Base-by-base conservation (phyloP, 2,888 invertebrate genomes). In the Caenorhabditis sp. region DNA sequence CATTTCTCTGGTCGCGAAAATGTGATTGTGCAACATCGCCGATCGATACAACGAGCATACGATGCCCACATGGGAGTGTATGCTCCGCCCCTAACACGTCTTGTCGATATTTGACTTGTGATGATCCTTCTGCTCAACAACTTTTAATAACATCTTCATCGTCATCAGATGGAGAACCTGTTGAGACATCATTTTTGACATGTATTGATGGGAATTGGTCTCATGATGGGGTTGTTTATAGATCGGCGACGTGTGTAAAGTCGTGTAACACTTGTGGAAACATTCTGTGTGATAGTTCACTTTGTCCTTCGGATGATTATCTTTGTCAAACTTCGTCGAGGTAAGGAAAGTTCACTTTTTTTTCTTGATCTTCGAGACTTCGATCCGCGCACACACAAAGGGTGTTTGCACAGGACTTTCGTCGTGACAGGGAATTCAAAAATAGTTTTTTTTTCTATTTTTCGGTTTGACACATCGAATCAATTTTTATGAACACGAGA, bases 251-350 rank as follows among this genome's bases (percentile, higher is more conserved):
- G 3, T 55, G 55, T 55, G 17, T 27, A 1, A 55, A 55, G 26
- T 55, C 53, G 1, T 66, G 65, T 26, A 23, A 51, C 2, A 31
- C 54, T 1, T 66, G 65, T 36, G 21, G 5, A 26, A 53, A 57
- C n/a, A n/a, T 59, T 1, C 1, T 24, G 0, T 59, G 59, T 43
- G 59, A 60, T 27, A 2, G 12, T 3, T 14, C 21, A 3, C 23
- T 66, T 21, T 66, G 65, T 21, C 59, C 65, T 2, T 31, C 49
- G 31, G 17, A 49, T 1, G 51, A 37, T 8, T 51, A 36, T 37
- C 36, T n/a, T 6, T 64, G 64, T 51, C 53, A 64, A n/a, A 10
- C 21, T 12, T 51, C 51, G 4, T 36, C n/a, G n/a, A 19, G 51
- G 54, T 54, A 53, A 23, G 26, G n/a, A n/a, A 12, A 37, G 8